These are phyloP conservation scores for Chinchilla lanigera DNA, from an alignment of 2,113 vertebrate species.

Conservation along the genomic window DNA sequence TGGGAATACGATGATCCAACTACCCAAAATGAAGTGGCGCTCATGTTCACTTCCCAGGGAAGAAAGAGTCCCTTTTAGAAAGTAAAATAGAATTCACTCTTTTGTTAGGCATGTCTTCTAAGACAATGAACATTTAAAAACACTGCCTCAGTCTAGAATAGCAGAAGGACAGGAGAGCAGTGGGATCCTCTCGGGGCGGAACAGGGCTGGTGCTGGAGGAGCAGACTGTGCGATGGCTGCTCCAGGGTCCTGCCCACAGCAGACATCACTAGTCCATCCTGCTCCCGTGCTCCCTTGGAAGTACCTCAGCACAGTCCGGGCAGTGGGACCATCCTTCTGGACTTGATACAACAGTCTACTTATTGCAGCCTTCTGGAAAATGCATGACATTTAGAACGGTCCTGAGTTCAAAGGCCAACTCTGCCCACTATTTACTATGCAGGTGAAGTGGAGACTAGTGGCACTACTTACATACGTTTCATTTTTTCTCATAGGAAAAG, in stretches of 20 bases:
- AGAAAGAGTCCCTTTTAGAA: neutral
- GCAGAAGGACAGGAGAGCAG: neutral
- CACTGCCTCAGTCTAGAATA: neutral
- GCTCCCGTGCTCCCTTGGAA: neutral
- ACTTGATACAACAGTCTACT: neutral
- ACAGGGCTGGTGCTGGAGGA: neutral
- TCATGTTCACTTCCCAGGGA: neutral
- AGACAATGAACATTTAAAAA: neutral
- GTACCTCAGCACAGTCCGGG: neutral
- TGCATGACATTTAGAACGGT: too few relatives aligned
- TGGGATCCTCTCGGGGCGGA: neutral
- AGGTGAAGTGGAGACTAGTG: neutral
- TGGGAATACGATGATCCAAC: too few relatives aligned
- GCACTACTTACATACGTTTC: too few relatives aligned
- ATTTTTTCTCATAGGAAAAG: neutral
- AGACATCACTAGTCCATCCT: neutral
- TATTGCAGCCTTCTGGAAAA: neutral
- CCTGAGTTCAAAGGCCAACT: neutral
- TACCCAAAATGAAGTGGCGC: neutral
- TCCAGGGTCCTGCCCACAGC: neutral
- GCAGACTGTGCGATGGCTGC: fast-evolving
- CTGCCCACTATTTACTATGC: too few relatives aligned
- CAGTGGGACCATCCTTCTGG: neutral
- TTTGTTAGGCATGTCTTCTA: neutral
- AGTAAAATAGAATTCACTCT: neutral